Evolutionary conservation across 2,797 vertebrate genomes (phyloP).

Genomic region (Sebastes minor): DNA sequence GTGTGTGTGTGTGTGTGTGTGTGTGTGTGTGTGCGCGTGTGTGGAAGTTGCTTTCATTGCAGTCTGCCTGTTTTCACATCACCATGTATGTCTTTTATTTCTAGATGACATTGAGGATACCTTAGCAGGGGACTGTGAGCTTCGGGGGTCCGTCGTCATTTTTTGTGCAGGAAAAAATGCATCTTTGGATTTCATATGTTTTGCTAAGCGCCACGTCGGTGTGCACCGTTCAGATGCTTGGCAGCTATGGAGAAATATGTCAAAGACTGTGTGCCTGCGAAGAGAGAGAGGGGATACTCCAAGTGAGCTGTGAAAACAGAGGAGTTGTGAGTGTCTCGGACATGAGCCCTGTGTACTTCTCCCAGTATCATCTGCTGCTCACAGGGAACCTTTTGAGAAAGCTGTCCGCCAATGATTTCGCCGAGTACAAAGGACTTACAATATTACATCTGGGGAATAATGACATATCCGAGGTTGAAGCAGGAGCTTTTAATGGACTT

Average conservation of each 20-base stretch:
- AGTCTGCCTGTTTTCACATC: slow-evolving; percentile 54
- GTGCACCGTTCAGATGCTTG: slow-evolving; percentile 88
- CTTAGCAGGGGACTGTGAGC: slow-evolving; percentile 72
- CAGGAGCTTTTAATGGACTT: slow-evolving; percentile 95
- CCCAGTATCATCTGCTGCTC: slow-evolving; percentile 92
- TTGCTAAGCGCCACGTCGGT: slow-evolving; percentile 88
- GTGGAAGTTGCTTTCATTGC: slow-evolving; percentile 55
- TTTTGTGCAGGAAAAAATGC: slow-evolving; percentile 87
- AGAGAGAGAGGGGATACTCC: slow-evolving; percentile 93
- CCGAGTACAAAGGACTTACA: slow-evolving; percentile 91
- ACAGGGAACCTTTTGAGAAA: slow-evolving; percentile 93
- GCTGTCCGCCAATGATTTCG: slow-evolving; percentile 91
- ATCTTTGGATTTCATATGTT: slow-evolving; percentile 92
- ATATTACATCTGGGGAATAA: slow-evolving; percentile 97
- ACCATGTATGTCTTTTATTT: slow-evolving; percentile 75
- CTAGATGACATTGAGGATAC: slow-evolving; percentile 81
- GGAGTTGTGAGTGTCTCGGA: slow-evolving; percentile 92
- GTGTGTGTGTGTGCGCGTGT: background rate
- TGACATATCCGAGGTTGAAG: slow-evolving; percentile 94
- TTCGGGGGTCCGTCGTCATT: slow-evolving; percentile 40
- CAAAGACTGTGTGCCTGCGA: slow-evolving; percentile 94
- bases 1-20: too few relatives aligned
- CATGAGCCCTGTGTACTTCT: slow-evolving; percentile 89
- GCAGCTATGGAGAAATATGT: slow-evolving; percentile 94
- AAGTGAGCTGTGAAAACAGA: slow-evolving; percentile 95